Conservation (phyloP, 2,888 invertebrate species). For the Lithophane ornitopus region DNA sequence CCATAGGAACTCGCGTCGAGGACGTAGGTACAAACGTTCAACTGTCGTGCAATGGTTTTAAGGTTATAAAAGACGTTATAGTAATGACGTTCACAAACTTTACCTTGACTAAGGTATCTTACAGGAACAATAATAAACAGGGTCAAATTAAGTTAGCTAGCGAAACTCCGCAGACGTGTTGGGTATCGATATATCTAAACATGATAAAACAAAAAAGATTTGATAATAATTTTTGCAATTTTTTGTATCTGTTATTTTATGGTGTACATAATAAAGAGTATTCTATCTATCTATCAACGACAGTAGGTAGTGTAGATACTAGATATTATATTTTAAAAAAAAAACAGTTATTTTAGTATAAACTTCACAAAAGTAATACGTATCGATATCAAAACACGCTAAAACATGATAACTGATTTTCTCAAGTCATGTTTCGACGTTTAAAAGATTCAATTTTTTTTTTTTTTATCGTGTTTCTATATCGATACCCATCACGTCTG, state of each 20-base stretch:
- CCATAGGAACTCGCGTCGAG: constrained; percentile 10
- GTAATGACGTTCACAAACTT: constrained; percentile 14
- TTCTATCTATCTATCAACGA: neutral
- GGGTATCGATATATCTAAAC: neutral
- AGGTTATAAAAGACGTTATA: constrained; percentile 32
- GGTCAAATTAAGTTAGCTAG: neutral
- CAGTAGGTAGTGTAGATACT: neutral
- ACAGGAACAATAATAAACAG: neutral
- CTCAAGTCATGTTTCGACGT: neutral
- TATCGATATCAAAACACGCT: neutral
- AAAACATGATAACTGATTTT: neutral
- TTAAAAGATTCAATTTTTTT: neutral
- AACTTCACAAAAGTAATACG: too few relatives aligned
- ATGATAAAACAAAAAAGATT: neutral
- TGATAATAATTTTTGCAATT: neutral
- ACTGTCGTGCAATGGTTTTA: constrained; percentile 45
- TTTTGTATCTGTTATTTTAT: too few relatives aligned
- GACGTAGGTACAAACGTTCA: constrained; percentile 24
- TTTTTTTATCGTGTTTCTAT: too few relatives aligned
- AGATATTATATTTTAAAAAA: too few relatives aligned
- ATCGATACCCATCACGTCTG: too few relatives aligned
- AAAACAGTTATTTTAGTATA: too few relatives aligned
- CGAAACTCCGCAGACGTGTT: neutral
- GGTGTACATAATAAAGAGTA: too few relatives aligned
- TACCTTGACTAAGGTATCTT: constrained; percentile 11